Evolutionary conservation across 2,113 vertebrate genomes (phyloP), one percentile per base, ranked within the genome.

Genomic region (Rutilus rutilus): DNA sequence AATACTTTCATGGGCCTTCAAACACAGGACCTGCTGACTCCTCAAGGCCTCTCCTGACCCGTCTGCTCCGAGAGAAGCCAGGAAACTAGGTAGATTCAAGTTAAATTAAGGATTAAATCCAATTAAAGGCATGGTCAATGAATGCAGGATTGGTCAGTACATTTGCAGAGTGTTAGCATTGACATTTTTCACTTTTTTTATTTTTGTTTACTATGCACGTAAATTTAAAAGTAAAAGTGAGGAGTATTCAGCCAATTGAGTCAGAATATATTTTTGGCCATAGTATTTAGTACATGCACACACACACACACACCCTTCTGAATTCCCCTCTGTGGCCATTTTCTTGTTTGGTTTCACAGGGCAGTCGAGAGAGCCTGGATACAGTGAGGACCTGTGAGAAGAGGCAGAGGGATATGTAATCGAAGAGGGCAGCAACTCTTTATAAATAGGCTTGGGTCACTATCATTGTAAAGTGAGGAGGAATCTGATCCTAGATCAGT

Each of bases 391-490:
- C 78, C 59, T 82, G 59, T 73, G 64, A 87, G 80, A 42, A 64
- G 14, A 47, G 80, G 82, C 71, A 85, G 85, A 59, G 30, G 60
- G 79, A 36, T 60, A 50, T 88, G 88, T 87, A 90, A 89, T 84
- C 62, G 71, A 86, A 90, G 88, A 89, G 88, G 87, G 69, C 88
- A 91, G 90, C 88, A 91, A 89, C 88, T 83, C 74, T 86, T 91
- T 91, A 91, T 88, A 89, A 91, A 89, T 91, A 91, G 90, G 73
- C 79, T 82, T 86, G 42, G 62, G 74, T 77, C 67, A 25, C 76
- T 83, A 83, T 79, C 84, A 83, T 77, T 71, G 78, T 33, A 52
- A 52, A 33, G 78, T 74, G 17, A 25, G n/a, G 81, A 21, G 30
- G 84, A 60, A 81, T 36, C 78, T 82, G 85, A 73, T 82, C 71